Evolutionary conservation across 1,140 invertebrate genomes (phyloP).

Genomic region (Lepidurus couesii): DNA sequence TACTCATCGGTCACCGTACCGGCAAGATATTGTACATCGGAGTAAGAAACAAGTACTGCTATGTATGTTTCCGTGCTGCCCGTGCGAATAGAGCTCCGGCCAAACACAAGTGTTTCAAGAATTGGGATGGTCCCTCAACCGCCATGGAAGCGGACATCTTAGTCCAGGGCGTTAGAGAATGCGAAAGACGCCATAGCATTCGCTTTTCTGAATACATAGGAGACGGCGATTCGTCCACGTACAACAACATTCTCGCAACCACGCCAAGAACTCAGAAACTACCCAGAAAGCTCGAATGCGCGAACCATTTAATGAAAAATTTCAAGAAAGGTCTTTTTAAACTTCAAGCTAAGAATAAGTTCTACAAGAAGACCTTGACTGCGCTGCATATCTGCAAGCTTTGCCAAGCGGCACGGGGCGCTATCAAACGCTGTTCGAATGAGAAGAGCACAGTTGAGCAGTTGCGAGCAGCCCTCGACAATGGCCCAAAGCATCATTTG

Average conservation of each 20-base stretch:
- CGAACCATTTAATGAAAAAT: conserved; percentile 43
- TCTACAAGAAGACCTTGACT: not conserved
- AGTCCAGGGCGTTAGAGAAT: conserved; percentile 43
- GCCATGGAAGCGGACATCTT: conserved; percentile 47
- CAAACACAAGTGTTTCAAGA: conserved; percentile 40
- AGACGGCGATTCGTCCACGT: conserved; percentile 45
- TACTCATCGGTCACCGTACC: conserved; percentile 41
- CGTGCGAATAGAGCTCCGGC: not conserved
- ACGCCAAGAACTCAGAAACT: conserved; percentile 34
- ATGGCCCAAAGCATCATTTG: not conserved
- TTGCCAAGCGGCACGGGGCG: too few species aligned
- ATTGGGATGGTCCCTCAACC: conserved; percentile 43
- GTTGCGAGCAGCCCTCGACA: not conserved
- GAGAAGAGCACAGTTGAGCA: not conserved
- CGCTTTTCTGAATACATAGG: conserved; percentile 42
- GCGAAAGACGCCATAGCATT: conserved; percentile 41
- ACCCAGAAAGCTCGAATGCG: conserved; percentile 40
- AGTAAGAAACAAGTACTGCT: conserved; percentile 44
- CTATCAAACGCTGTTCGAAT: not conserved
- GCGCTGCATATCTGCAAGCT: not conserved
- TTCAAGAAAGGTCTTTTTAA: conserved; percentile 38
- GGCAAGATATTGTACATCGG: conserved; percentile 43
- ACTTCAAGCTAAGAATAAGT: not conserved
- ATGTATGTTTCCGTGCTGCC: conserved; percentile 38
- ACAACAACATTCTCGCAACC: conserved; percentile 35